Conservation (phyloP, 2,888 invertebrate genomes). For the Macrosiphum euphorbiae region DNA sequence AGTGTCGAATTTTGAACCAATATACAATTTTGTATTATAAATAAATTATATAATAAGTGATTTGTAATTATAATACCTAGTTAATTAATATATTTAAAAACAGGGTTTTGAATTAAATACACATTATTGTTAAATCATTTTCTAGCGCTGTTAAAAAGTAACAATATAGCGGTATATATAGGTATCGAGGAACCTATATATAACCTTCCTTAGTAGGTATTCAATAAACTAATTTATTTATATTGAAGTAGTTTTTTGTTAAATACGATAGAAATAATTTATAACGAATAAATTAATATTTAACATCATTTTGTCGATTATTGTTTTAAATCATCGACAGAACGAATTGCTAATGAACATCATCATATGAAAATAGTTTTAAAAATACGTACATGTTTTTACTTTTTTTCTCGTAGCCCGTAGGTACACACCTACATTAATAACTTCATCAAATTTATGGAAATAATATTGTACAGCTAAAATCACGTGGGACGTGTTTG, state of each 20-base stretch:
- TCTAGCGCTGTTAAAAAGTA: not conserved
- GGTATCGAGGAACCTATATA: not conserved
- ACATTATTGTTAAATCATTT: not conserved
- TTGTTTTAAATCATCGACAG: not conserved
- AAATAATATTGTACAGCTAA: not conserved
- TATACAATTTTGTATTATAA: not conserved
- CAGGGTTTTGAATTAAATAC: not conserved
- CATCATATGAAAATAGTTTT: not conserved
- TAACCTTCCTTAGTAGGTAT: not conserved
- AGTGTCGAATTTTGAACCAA: not conserved
- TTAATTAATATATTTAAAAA: not conserved
- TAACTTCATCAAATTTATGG: not conserved
- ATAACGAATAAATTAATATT: slow-evolving; percentile 17
- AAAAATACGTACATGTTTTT: not conserved
- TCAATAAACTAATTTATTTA: not conserved
- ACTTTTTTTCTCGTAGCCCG: not conserved
- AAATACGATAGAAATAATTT: not conserved
- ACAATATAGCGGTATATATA: not conserved
- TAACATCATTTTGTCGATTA: not conserved
- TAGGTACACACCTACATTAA: not conserved
- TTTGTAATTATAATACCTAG: not conserved
- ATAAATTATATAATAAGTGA: not conserved
- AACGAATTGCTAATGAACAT: slow-evolving; percentile 1
- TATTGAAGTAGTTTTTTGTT: not conserved
- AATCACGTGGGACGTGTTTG: not conserved